Base-by-base conservation (phyloP, 2,113 vertebrate genomes). In the Catagonus wagneri region DNA sequence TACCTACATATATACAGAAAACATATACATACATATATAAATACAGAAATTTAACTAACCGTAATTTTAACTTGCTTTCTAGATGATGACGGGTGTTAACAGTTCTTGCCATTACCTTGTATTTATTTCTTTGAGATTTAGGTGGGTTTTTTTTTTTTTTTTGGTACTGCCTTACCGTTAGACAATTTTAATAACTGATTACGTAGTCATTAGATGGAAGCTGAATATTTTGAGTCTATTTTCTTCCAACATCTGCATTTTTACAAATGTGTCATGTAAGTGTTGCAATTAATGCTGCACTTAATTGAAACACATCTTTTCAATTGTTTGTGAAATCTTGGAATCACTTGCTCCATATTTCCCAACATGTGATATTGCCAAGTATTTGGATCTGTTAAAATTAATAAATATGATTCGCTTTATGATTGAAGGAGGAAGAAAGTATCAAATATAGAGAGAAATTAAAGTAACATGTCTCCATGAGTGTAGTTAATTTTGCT, bases 321-420 rank as follows among this genome's bases (percentile, higher is more conserved):
- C 97, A 98, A 96, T 97, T 98, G 97, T 97, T 98, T 98, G 76
- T 98, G 97, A 98, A 98, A 97, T 98, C 96, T 98, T 97, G 93
- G 97, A 98, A 97, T 98, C 96, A 93, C 94, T 97, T 98, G 88
- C 93, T 98, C 95, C 93, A 89, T 98, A 97, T 97, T 98, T 98
- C 96, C 86, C 95, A 91, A 96, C 88, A 75, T 92, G 87, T 96
- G 97, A 88, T 98, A 98, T 98, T 98, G 95, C 95, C 98, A 98
- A 98, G 98, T 98, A 98, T 98, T 98, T 98, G 97, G 65, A 97
- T 98, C 96, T 97, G 96, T 97, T 98, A 97, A 56, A 4, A 84
- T 98, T 94, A 94, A 98, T 98, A 98, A 98, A 98, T 85, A 85
- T 78, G 80, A 92, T 36, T 90, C 44, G 80, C 32, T 93, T 92